These are phyloP conservation scores for Aleiodes testaceus DNA, from an alignment of 2,888 invertebrate species.

Conservation along the genomic window DNA sequence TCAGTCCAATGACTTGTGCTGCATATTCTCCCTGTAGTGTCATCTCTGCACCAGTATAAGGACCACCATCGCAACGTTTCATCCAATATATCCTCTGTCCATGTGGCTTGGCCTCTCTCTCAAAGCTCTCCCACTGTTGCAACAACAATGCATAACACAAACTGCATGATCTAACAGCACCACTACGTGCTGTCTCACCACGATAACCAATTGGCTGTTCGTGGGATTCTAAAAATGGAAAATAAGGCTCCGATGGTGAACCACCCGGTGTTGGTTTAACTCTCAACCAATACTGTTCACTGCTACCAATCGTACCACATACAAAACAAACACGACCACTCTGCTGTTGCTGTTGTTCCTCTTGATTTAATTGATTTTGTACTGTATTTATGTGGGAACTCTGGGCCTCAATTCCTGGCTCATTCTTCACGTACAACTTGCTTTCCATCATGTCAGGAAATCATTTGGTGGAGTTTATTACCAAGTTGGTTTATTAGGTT, in stretches of 20 bases:
- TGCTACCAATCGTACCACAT: conserved; percentile 83
- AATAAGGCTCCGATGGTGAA: conserved; percentile 84
- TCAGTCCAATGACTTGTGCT: conserved; percentile 87
- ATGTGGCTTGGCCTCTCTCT: conserved; percentile 88
- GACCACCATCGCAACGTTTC: conserved; percentile 92
- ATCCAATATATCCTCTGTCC: conserved; percentile 93
- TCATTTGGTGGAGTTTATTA: conserved; percentile 57
- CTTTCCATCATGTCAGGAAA: conserved; percentile 74
- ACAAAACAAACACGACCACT: conserved; percentile 77
- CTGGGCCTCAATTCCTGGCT: conserved; percentile 76
- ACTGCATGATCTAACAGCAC: conserved; percentile 83
- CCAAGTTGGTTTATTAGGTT: conserved; percentile 28
- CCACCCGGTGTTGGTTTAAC: conserved; percentile 81
- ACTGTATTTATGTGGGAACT: conserved; percentile 59
- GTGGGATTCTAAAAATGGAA: conserved; percentile 93
- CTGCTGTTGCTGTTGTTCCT: conserved; percentile 46
- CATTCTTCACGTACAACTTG: conserved; percentile 83
- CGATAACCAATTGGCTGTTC: conserved; percentile 88
- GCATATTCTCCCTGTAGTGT: conserved; percentile 93
- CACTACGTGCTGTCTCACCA: conserved; percentile 68
- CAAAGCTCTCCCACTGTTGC: conserved; percentile 95
- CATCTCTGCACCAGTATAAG: conserved; percentile 92
- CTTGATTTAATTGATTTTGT: conserved; percentile 41
- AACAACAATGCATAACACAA: conserved; percentile 89
- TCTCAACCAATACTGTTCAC: conserved; percentile 77